Evolutionary conservation across 2,797 vertebrate genomes (phyloP).

Genomic region (Molothrus aeneus): DNA sequence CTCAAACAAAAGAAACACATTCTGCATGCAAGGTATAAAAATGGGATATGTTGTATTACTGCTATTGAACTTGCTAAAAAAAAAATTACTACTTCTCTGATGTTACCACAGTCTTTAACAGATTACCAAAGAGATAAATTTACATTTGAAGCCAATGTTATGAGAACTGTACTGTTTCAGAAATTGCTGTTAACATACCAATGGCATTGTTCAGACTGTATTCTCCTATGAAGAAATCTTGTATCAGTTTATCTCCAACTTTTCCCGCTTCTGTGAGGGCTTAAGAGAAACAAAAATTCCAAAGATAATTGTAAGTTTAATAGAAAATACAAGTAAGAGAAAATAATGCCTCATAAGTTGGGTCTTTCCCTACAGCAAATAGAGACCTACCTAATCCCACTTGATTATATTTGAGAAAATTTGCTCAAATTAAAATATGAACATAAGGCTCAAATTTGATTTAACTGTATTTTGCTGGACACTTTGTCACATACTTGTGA

Average conservation of each 20-base stretch:
- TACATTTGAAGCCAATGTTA: neutral
- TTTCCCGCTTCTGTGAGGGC: constrained; percentile 83
- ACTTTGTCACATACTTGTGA: neutral
- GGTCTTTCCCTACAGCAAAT: neutral
- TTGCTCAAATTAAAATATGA: neutral
- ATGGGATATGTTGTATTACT: neutral
- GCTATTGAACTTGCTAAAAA: neutral
- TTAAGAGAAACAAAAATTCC: constrained; percentile 52
- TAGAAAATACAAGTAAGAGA: neutral
- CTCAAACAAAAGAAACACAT: neutral
- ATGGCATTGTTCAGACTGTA: constrained; percentile 88
- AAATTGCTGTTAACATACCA: constrained; percentile 76
- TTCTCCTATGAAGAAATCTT: constrained; percentile 89
- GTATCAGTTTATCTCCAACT: constrained; percentile 68
- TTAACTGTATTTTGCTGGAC: neutral
- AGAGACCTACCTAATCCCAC: neutral
- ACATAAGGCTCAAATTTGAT: neutral
- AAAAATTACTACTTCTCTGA: neutral
- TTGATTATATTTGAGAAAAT: neutral
- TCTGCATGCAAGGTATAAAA: neutral
- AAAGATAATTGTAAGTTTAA: neutral
- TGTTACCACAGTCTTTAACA: neutral
- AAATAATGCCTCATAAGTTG: neutral
- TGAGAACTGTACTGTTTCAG: neutral
- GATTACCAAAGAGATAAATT: neutral